Percentiles rank a stretch among this genome's conserved stretches.
Conservation (phyloP, 2,888 invertebrate genomes). For the Oscheius myriophilus region DNA sequence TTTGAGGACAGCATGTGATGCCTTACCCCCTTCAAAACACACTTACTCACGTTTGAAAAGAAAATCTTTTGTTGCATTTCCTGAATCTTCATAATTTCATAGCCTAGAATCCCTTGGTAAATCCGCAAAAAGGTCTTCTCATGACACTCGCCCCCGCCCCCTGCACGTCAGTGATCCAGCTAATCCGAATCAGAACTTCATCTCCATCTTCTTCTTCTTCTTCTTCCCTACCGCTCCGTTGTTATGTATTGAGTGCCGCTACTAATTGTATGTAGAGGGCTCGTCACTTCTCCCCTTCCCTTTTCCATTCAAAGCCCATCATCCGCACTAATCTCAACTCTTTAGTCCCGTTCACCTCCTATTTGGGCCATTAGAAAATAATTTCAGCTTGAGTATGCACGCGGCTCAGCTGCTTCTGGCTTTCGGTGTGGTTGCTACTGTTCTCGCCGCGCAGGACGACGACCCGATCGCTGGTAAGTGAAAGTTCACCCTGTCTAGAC, state of each 20-base stretch:
- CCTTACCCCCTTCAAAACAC: no score
- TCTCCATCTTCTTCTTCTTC: background rate
- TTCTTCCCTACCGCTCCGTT: background rate
- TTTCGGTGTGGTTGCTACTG: constrained; percentile 13
- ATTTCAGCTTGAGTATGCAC: constrained; percentile 31
- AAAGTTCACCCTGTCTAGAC: background rate
- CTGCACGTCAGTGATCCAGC: constrained; percentile 2
- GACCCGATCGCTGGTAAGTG: constrained; percentile 21
- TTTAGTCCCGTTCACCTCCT: constrained; percentile 8
- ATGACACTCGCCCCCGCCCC: constrained; percentile 4
- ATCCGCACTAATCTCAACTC: constrained; percentile 7
- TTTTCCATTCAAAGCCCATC: constrained; percentile 8
- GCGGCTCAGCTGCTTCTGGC: constrained; percentile 22
- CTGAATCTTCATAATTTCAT: background rate
- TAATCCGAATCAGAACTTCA: constrained; percentile 14
- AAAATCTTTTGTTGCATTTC: background rate
- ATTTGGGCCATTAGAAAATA: background rate
- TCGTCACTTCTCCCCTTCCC: no score
- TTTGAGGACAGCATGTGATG: background rate
- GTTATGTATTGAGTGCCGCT: background rate
- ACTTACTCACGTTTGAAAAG: background rate
- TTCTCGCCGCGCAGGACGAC: constrained; percentile 18
- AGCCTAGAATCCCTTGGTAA: background rate
- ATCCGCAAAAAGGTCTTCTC: background rate
- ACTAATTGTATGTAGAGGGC: no score